These are phyloP conservation scores for Batillaria attramentaria DNA, from an alignment of 1,140 invertebrate species.

Conservation along the genomic window DNA sequence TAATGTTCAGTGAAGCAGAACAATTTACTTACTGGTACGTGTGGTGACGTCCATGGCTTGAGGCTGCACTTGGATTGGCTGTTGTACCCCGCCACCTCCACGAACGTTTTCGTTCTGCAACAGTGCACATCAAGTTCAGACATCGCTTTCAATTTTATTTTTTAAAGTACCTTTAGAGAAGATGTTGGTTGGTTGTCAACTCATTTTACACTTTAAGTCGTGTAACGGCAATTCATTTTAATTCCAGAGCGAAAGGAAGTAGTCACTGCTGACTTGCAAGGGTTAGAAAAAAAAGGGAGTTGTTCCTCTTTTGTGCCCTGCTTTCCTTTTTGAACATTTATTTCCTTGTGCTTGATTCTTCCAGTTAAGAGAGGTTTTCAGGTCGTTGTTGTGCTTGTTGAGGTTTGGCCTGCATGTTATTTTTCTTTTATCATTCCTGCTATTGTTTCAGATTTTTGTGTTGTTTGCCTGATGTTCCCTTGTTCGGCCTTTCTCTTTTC, in stretches of 20 bases:
- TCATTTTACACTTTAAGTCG: not conserved
- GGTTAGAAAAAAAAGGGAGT: not conserved
- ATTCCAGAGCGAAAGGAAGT: too few relatives aligned
- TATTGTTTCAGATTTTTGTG: too few relatives aligned
- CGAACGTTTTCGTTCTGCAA: conserved; percentile 56
- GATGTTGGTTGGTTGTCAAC: not conserved
- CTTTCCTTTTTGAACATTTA: too few relatives aligned
- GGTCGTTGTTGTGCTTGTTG: too few relatives aligned
- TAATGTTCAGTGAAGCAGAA: not conserved
- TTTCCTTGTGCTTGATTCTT: too few relatives aligned
- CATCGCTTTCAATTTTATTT: not conserved
- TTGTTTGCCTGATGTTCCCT: too few relatives aligned
- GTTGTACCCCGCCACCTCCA: conserved; percentile 63
- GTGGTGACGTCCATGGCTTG: conserved; percentile 84
- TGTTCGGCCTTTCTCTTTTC: too few relatives aligned
- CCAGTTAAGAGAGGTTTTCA: too few relatives aligned
- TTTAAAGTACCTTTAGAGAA: not conserved
- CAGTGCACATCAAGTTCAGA: conserved; percentile 32
- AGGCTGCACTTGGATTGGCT: conserved; percentile 87
- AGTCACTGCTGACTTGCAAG: not conserved
- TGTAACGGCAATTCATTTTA: not conserved
- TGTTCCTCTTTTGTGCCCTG: too few relatives aligned
- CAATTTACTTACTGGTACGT: conserved; percentile 81
- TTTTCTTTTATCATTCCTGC: too few relatives aligned
- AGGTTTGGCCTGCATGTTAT: too few relatives aligned